Evolutionary conservation across 2,113 vertebrate species (phyloP), one percentile per base, ranked within the genome.

Genomic region (Athene cunicularia): DNA sequence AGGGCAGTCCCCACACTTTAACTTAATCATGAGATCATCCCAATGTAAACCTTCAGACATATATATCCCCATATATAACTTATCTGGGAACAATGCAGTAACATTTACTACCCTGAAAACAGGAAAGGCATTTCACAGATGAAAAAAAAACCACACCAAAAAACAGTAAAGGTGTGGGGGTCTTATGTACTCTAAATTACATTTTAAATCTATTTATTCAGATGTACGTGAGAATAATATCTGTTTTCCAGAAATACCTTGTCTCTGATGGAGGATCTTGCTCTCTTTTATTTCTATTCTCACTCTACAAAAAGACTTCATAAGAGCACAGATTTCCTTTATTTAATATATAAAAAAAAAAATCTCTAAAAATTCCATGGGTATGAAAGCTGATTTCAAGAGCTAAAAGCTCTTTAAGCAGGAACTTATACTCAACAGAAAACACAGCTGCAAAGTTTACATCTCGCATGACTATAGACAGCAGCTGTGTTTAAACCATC

Each of bases 401-500:
- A 56, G 32, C 55, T 91, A 33, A 45, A 55, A 52, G 20, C 28
- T 80, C 56, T 83, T 77, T 47, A 55, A 52, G 16, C 60, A 91
- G n/a, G n/a, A 88, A 20, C 56, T 39, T 72, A 49, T 74, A 79
- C 8, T 68, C 33, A 11, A 53, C 14, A 84, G 72, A 86, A 88
- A 94, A 89, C 76, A 92, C 90, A 97, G 82, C 86, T 95, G 88
- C 35, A 49, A 72, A 64, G n/a, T 81, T 90, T 39, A 14, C 19
- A 35, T 47, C 52, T 68, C 5, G 0, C 71, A 47, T 30, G 21
- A 39, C 26, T 83, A 23, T 14, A 56, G 72, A 9, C 18, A 66
- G 60, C 72, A 86, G 83, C 76, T 60, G 81, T 49, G 67, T 52
- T 81, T 63, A 52, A 81, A 76, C 33, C 68, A 22, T 21, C n/a